A percentile compares a stretch with the other conserved stretches of the same genome.
Evolutionary conservation across 2,888 invertebrate species (phyloP).

Genomic region (Nomada lathburiana): DNA sequence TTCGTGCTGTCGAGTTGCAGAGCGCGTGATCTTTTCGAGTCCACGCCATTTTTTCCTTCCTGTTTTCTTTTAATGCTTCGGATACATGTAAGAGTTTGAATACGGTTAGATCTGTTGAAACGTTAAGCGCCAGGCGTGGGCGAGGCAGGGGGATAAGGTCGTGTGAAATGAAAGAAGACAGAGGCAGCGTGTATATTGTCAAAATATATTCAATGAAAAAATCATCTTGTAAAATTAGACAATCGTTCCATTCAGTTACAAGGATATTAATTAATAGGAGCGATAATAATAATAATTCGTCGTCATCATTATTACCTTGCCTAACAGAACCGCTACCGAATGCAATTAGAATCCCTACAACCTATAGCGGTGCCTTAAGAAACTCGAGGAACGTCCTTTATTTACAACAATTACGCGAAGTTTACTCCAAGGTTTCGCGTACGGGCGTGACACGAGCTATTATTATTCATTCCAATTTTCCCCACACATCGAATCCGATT

Average conservation of each 20-base stretch:
- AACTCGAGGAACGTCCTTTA: conserved; percentile 78
- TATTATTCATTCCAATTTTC: conserved; percentile 3
- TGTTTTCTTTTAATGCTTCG: neutral
- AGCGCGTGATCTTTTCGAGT: too few relatives aligned
- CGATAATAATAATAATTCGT: conserved; percentile 77
- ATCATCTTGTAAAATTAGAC: conserved; percentile 81
- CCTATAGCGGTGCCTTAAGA: conserved; percentile 77
- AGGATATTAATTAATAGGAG: conserved; percentile 74
- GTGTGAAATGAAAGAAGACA: conserved; percentile 43
- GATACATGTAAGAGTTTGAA: neutral
- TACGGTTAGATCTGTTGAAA: neutral
- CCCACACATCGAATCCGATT: neutral
- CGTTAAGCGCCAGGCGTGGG: neutral
- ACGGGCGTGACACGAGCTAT: conserved; percentile 47
- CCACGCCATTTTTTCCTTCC: neutral
- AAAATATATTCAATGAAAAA: conserved; percentile 82
- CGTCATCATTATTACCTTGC: conserved; percentile 76
- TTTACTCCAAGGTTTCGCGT: conserved; percentile 49
- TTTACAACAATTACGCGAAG: conserved; percentile 71
- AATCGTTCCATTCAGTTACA: conserved; percentile 79
- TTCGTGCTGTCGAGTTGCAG: neutral
- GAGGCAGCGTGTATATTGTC: conserved; percentile 76
- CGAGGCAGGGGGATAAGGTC: neutral
- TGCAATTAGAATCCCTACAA: conserved; percentile 79
- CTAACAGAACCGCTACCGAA: conserved; percentile 80